phyloP scores from a whole-genome alignment of 2,888 invertebrate genomes.

The Toxonevra muliebris region DNA sequence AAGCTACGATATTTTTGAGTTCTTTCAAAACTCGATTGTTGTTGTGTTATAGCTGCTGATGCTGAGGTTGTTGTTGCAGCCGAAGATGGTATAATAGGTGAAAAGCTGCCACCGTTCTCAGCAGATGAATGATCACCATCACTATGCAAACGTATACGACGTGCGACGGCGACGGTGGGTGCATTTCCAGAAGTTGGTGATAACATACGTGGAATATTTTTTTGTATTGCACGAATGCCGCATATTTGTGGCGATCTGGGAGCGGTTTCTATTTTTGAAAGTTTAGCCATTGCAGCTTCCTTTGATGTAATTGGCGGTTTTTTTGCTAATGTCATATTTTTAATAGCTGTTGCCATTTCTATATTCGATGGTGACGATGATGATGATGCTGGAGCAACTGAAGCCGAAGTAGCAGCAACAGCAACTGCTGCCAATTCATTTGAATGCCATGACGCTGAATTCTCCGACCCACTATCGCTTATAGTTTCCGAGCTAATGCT shows the following conservation, averaged over 20 bases:
- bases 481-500: conserved; percentile 65
- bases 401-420: background rate
- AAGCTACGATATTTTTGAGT: conserved; percentile 51
- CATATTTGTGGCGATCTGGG: conserved; percentile 19
- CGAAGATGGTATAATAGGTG: no score
- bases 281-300: conserved; percentile 18
- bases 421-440: conserved; percentile 10
- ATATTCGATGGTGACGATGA: no score
- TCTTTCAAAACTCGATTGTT: conserved; percentile 46
- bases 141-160: conserved; percentile 39
- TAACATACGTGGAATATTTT: background rate
- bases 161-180: conserved; percentile 23
- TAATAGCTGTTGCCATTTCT: no score
- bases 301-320: conserved; percentile 12
- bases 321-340: background rate
- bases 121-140: conserved; percentile 38
- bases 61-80: conserved; percentile 16
- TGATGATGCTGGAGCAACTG: background rate
- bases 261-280: conserved; percentile 17
- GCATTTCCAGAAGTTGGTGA: conserved; percentile 13
- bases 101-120: conserved; percentile 38
- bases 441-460: conserved; percentile 41
- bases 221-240: conserved; percentile 1
- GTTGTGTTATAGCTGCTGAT: conserved; percentile 18
- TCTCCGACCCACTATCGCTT: conserved; percentile 63